phyloP scores from a whole-genome alignment of 2,888 invertebrate species.

The Ommatoiulus sabulosus region DNA sequence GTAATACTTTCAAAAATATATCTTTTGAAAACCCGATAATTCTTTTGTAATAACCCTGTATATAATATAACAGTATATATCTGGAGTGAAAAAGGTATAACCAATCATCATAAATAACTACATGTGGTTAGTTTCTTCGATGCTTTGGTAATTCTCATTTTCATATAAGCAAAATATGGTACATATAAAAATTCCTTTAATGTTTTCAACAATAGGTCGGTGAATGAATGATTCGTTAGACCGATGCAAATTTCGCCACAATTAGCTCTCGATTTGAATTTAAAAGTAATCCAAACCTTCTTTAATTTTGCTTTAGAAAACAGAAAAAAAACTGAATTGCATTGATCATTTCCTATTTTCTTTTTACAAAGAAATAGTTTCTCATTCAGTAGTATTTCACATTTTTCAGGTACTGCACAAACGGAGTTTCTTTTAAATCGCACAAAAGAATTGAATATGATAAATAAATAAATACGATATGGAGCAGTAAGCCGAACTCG shows the following conservation, averaged over 20 bases:
- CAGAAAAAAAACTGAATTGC: not conserved
- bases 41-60: no score
- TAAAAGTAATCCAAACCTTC: not conserved
- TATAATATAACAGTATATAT: no score
- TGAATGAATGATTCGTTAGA: not conserved
- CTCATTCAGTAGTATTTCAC: not conserved
- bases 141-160: not conserved
- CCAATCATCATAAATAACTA: no score
- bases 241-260: not conserved
- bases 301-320: not conserved
- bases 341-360: not conserved
- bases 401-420: not conserved
- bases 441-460: not conserved
- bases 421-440: not conserved
- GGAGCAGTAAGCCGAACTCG: slow-evolving; percentile 37
- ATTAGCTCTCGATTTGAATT: not conserved
- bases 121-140: no score
- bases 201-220: not conserved
- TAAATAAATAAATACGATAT: slow-evolving; percentile 4
- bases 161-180: no score
- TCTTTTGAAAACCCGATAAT: no score
- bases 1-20: no score
- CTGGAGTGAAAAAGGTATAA: no score
- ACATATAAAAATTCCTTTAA: no score
- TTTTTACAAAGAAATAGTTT: not conserved